phyloP scores from a whole-genome alignment of 1,140 invertebrate genomes.

The Ditylenchus dipsaci region DNA sequence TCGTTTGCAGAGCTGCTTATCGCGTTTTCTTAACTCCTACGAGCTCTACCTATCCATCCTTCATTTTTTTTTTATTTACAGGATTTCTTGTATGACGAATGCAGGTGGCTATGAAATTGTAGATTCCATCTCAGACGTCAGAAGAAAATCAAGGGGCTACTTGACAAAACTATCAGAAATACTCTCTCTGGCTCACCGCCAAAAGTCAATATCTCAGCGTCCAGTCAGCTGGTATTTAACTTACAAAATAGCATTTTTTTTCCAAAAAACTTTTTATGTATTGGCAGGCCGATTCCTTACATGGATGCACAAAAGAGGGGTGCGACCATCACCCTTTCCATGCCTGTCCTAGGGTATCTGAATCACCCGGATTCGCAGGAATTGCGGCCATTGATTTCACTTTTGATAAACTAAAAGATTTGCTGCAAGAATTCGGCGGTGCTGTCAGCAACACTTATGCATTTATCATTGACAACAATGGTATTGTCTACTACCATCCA shows the following conservation, averaged over 20 bases:
- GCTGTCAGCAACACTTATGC: slow-evolving; percentile 34
- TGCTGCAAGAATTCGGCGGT: slow-evolving; percentile 11
- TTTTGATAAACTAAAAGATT: slow-evolving; percentile 25
- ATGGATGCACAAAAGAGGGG: slow-evolving; percentile 54
- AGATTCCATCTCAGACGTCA: slow-evolving; percentile 52
- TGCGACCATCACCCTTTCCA: slow-evolving; percentile 45
- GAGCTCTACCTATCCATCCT: no score
- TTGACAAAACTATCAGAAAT: slow-evolving; percentile 34
- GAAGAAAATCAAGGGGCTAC: slow-evolving; percentile 44
- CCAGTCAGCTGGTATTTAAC: slow-evolving; percentile 34
- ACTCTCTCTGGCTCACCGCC: slow-evolving; percentile 29
- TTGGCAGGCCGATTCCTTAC: slow-evolving; percentile 40
- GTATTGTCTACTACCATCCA: slow-evolving; percentile 54
- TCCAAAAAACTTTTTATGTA: not conserved
- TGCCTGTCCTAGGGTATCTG: slow-evolving; percentile 43
- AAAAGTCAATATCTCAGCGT: slow-evolving; percentile 22
- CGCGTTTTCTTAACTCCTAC: no score
- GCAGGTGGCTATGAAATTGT: slow-evolving; percentile 35
- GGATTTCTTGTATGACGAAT: slow-evolving; percentile 1
- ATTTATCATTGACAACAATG: slow-evolving; percentile 57
- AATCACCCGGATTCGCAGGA: not conserved
- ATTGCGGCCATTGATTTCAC: slow-evolving; percentile 33
- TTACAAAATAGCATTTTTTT: not conserved
- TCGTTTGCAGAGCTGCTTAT: no score
- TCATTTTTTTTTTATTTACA: not conserved